A percentile compares a stretch with the other conserved stretches of the same genome.
These are phyloP conservation scores for Otocyon megalotis DNA, from an alignment of 2,113 vertebrate genomes.

Conservation along the genomic window DNA sequence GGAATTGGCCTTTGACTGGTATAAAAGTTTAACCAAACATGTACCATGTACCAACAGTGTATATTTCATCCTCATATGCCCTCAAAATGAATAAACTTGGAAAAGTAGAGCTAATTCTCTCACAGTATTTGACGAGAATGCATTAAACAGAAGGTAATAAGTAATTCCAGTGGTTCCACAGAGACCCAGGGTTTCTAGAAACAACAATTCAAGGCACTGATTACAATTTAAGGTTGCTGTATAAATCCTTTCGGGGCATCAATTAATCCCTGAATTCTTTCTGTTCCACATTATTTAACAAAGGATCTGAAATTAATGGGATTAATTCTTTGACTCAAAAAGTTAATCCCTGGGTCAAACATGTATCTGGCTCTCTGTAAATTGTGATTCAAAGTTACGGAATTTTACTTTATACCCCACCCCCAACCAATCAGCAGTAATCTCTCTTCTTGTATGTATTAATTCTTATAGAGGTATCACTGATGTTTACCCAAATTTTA, in stretches of 20 bases:
- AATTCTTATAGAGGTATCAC: neutral
- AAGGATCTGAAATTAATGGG: slow-evolving; percentile 63
- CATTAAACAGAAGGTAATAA: slow-evolving; percentile 70
- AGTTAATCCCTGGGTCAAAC: slow-evolving; percentile 70
- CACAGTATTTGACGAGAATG: slow-evolving; percentile 66
- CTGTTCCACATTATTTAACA: slow-evolving; percentile 75
- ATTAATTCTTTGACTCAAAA: slow-evolving; percentile 77
- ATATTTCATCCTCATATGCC: slow-evolving; percentile 68
- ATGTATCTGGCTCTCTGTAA: slow-evolving; percentile 66
- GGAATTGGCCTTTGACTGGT: slow-evolving; percentile 44
- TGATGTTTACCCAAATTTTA: slow-evolving; percentile 47
- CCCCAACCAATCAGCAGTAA: slow-evolving; percentile 20
- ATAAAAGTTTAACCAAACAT: slow-evolving; percentile 65
- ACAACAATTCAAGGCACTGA: slow-evolving; percentile 76
- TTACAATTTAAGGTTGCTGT: slow-evolving; percentile 74
- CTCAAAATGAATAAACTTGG: slow-evolving; percentile 73
- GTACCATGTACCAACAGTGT: slow-evolving; percentile 47
- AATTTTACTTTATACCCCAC: slow-evolving; percentile 61
- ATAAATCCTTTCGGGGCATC: slow-evolving; percentile 63
- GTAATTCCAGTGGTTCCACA: slow-evolving; percentile 39
- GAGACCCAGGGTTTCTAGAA: slow-evolving; percentile 78
- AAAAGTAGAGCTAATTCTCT: slow-evolving; percentile 74
- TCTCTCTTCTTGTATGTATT: neutral
- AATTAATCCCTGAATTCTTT: slow-evolving; percentile 82
- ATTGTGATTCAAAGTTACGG: slow-evolving; percentile 62